phyloP scores from a whole-genome alignment of 1,140 invertebrate species.

The Drosophila repletoides region DNA sequence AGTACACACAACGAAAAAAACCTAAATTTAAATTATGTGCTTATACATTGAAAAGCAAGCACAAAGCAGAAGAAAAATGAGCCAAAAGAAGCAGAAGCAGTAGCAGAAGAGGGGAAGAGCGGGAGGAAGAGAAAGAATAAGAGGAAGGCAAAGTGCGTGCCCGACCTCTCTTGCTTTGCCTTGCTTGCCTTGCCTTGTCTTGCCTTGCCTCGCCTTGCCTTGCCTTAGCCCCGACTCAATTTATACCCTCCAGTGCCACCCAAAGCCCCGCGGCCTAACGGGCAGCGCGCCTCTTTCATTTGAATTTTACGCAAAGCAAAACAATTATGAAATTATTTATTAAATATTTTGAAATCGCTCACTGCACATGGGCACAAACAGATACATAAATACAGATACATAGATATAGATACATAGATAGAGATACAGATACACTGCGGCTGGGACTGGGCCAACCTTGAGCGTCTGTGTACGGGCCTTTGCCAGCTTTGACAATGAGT shows the following conservation, averaged over 20 bases:
- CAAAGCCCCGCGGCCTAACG: not conserved
- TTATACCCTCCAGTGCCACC: not conserved
- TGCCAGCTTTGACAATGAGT: constrained; percentile 28
- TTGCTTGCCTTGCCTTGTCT: not conserved
- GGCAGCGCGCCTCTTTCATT: constrained; percentile 55
- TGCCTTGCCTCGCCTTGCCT: not conserved
- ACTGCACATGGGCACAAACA: constrained; percentile 51
- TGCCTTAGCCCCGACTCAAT: not conserved
- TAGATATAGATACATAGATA: not conserved
- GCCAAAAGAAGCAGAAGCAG: constrained; percentile 21
- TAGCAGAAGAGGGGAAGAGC: not conserved
- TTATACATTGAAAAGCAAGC: constrained; percentile 43
- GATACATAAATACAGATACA: not conserved
- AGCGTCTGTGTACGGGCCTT: constrained; percentile 33
- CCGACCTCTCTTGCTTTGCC: not conserved
- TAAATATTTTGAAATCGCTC: constrained; percentile 76
- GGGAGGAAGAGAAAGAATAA: not conserved
- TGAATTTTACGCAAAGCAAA: constrained; percentile 66
- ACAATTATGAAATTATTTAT: constrained; percentile 80
- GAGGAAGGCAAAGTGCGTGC: constrained; percentile 38
- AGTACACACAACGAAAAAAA: constrained; percentile 63
- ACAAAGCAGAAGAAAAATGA: constrained; percentile 15
- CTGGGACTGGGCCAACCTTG: constrained; percentile 60
- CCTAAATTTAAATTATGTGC: constrained; percentile 75
- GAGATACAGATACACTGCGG: constrained; percentile 14